Evolutionary conservation across 2,113 vertebrate species (phyloP), one percentile per base, ranked within the genome.

Genomic region (Xiphophorus couchianus): DNA sequence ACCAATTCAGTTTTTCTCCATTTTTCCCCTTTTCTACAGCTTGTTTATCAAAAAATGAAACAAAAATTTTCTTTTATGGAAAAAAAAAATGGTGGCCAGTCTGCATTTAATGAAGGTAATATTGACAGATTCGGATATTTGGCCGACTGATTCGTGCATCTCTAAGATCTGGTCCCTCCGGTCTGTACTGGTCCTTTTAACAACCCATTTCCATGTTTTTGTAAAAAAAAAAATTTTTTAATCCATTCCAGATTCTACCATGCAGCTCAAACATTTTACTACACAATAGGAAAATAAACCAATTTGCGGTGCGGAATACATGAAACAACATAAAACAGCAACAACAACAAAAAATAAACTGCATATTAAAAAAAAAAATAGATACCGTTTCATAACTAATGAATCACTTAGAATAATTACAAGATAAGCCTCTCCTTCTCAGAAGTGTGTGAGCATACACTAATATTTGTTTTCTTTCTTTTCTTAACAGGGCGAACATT

Each of bases 401-500:
- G 29, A 12, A 48, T 65, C 60, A 64, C 12, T 35, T 8, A 33
- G 44, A 3, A 10, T 7, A 33, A 66, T 31, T 44, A n/a, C 54
- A 15, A 30, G 76, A 80, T 85, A 64, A 77, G 11, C 2, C 70
- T 61, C 66, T 7, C 25, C 69, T 25, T 1, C 54, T 70, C 4
- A 25, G 17, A 19, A 48, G 44, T 48, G 13, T 3, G 22, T n/a
- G 39, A n/a, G 65, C 54, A 62, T 30, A 33, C 29, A 67, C 44
- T 85, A 74, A 91, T 71, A 66, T 27, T 66, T 80, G 22, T 84
- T 78, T 76, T 84, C 54, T 61, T 78, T 61, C 54, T 71, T 8
- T 66, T 93, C 76, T 91, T 81, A 80, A 92, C 95, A 99, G 98
- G 97, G 91, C 96, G 98, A 89, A 99, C 98, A 15, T 99, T 99